A percentile compares a stretch with the other conserved stretches of the same genome.
These are phyloP conservation scores for Heterotilapia buettikoferi DNA, from an alignment of 2,113 vertebrate genomes.

Conservation along the genomic window DNA sequence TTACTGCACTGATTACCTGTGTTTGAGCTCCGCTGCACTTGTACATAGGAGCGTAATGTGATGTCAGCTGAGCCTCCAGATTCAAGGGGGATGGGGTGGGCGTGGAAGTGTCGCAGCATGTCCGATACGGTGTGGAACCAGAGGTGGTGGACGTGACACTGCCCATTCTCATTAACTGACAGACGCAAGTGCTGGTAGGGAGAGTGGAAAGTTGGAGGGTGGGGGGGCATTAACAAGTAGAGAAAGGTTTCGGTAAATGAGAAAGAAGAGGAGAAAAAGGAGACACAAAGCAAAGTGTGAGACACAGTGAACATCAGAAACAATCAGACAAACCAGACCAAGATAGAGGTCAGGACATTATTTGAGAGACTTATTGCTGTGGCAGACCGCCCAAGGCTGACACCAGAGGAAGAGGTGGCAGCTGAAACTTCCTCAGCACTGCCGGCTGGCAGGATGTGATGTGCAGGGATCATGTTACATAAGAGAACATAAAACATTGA, in stretches of 20 bases:
- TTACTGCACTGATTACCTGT: constrained; percentile 66
- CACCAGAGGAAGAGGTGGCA: constrained; percentile 53
- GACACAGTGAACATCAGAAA: not conserved
- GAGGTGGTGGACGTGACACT: constrained; percentile 96
- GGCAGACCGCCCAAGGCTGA: constrained; percentile 30
- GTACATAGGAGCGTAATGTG: constrained; percentile 90
- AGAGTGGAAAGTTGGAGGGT: not conserved
- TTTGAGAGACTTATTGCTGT: constrained; percentile 16
- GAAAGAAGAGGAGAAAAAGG: not conserved
- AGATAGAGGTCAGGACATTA: constrained; percentile 33
- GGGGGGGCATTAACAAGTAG: not conserved
- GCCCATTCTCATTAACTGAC: constrained; percentile 90
- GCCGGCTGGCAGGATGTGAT: constrained; percentile 50
- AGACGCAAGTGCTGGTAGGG: constrained; percentile 86
- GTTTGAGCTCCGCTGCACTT: constrained; percentile 72
- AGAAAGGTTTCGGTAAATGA: not conserved
- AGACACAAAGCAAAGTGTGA: not conserved
- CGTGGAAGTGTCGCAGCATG: constrained; percentile 96
- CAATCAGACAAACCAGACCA: not conserved
- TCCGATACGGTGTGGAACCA: constrained; percentile 97
- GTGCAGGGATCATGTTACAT: constrained; percentile 38
- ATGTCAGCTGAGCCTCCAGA: constrained; percentile 93
- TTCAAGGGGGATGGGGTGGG: constrained; percentile 93
- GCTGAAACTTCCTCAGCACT: constrained; percentile 45
- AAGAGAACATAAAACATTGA: constrained; percentile 4